Conservation (phyloP, 35 echinoderm and acorn worm species). For the Ophioderma brevispina region DNA sequence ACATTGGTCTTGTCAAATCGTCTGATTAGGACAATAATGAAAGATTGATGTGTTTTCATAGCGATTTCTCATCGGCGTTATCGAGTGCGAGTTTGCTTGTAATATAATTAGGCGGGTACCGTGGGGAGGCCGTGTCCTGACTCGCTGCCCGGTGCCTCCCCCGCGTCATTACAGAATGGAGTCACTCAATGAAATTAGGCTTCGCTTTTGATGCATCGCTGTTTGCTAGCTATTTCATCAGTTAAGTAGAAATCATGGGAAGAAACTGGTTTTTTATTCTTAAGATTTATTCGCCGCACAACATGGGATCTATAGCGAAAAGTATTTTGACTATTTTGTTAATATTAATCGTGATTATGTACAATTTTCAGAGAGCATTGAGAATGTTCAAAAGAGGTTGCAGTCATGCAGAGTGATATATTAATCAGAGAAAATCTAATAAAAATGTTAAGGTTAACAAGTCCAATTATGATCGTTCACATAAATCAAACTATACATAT, state of each 20-base stretch:
- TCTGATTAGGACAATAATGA: conserved; percentile 6
- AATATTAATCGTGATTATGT: too few relatives aligned
- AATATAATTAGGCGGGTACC: neutral
- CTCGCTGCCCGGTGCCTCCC: neutral
- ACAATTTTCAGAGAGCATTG: too few relatives aligned
- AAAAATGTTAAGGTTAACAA: too few relatives aligned
- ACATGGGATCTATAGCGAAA: too few relatives aligned
- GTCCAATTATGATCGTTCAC: too few relatives aligned
- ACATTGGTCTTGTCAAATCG: neutral
- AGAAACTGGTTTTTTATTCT: neutral
- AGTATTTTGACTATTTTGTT: too few relatives aligned
- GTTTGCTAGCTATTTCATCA: neutral
- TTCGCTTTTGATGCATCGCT: neutral
- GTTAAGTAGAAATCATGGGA: neutral
- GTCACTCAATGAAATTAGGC: neutral
- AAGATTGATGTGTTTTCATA: conserved; percentile 14
- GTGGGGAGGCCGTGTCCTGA: neutral
- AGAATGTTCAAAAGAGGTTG: too few relatives aligned
- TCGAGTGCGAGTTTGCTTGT: neutral
- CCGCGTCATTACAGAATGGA: neutral
- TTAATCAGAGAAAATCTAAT: too few relatives aligned
- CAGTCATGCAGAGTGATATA: too few relatives aligned
- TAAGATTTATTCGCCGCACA: too few relatives aligned
- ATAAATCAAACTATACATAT: too few relatives aligned
- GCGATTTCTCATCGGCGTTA: neutral